Percentiles rank a stretch among this genome's conserved stretches.
Evolutionary conservation across 2,888 invertebrate species (phyloP).

Genomic region (Apodemia mormo): DNA sequence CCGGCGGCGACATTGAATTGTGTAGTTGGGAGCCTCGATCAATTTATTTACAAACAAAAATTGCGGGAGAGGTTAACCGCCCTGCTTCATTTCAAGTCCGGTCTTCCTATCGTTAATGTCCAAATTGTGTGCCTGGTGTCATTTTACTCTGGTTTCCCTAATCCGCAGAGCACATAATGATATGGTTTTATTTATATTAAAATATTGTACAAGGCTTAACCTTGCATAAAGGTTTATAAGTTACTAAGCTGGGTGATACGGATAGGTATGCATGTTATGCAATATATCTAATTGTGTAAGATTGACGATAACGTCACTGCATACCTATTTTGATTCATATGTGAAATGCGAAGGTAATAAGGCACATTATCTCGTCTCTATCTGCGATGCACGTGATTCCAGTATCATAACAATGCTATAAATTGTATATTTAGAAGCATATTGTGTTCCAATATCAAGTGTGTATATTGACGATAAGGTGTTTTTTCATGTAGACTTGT

Average conservation of each 20-base stretch:
- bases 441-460: constrained; percentile 1
- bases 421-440: background rate
- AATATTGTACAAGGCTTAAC: background rate
- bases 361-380: background rate
- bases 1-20: no score
- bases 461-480: constrained; percentile 15
- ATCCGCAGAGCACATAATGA: no score
- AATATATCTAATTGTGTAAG: background rate
- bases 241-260: background rate
- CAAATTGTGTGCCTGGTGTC: no score
- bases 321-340: background rate
- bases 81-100: no score
- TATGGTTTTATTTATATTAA: background rate
- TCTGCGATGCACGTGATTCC: constrained; percentile 5
- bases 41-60: no score
- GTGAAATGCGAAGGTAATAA: background rate
- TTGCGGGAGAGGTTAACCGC: no score
- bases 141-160: no score
- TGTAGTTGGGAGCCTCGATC: no score
- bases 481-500: constrained; percentile 18
- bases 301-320: background rate
- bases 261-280: background rate
- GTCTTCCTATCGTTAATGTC: no score
- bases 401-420: constrained; percentile 9
- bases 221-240: background rate